These are phyloP conservation scores for Hemichromis elongatus DNA, from an alignment of 2,113 vertebrate genomes.

Conservation along the genomic window DNA sequence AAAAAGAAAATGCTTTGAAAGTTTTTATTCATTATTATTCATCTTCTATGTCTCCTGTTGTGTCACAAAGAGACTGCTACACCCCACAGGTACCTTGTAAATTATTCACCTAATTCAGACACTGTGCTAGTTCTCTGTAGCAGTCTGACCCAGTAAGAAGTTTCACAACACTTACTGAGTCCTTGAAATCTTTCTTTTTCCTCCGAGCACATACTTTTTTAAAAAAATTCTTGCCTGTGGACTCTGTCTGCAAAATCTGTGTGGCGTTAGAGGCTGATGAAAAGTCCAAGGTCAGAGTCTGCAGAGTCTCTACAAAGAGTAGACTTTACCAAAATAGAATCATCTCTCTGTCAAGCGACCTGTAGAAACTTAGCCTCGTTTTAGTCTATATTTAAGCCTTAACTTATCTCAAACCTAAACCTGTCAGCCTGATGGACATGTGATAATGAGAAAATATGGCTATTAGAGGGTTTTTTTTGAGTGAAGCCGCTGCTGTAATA, in stretches of 20 bases:
- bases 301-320: not conserved
- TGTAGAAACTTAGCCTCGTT: slow-evolving; percentile 8
- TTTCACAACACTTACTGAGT: slow-evolving; percentile 4
- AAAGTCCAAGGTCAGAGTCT: slow-evolving; percentile 35
- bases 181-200: slow-evolving; percentile 21
- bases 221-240: not conserved
- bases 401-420: slow-evolving; percentile 1
- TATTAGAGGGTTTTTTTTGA: not conserved
- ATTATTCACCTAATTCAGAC: slow-evolving; percentile 50
- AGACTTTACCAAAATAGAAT: slow-evolving; percentile 38
- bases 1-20: not conserved
- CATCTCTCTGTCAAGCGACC: slow-evolving; percentile 32
- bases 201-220: not conserved
- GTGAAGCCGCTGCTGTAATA: not conserved
- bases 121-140: not conserved
- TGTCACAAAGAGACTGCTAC: not conserved
- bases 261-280: not conserved
- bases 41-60: not conserved
- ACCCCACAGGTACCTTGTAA: slow-evolving; percentile 31
- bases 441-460: not conserved
- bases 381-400: slow-evolving; percentile 3
- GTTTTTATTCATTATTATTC: not conserved
- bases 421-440: not conserved
- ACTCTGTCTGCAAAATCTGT: not conserved
- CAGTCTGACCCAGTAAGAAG: slow-evolving; percentile 35